Evolutionary conservation across 64 coral and sea anemone genomes (phyloP).

Genomic region (Anthopleura sola): DNA sequence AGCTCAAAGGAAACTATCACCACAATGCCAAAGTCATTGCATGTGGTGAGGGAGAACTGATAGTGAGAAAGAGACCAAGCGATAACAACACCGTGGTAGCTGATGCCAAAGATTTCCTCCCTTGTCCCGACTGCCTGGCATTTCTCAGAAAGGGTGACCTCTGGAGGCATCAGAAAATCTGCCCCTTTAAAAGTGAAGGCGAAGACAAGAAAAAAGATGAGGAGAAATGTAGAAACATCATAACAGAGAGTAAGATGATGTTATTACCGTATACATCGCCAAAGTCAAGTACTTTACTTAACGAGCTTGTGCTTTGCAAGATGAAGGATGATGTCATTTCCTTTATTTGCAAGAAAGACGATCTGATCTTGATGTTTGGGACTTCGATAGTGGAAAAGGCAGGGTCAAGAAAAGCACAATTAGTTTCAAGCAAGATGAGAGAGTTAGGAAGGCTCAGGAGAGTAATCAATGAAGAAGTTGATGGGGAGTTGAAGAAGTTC

Average conservation of each 20-base stretch:
- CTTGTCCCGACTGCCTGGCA: too few relatives aligned
- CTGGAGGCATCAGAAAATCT: too few relatives aligned
- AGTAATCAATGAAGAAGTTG: background rate
- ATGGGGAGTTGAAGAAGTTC: background rate
- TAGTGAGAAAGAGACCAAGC: too few relatives aligned
- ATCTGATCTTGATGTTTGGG: background rate
- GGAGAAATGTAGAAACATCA: background rate
- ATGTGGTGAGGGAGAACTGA: too few relatives aligned
- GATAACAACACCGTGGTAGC: too few relatives aligned
- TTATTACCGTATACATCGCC: background rate
- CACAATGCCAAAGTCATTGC: background rate
- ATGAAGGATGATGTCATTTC: conserved; percentile 3
- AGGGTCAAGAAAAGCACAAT: background rate
- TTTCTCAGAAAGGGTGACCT: too few relatives aligned
- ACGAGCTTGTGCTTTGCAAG: background rate
- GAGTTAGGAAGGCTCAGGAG: background rate
- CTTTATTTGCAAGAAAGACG: background rate
- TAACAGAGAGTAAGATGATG: background rate
- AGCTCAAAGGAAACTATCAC: background rate
- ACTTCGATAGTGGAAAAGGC: background rate
- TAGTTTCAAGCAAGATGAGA: background rate
- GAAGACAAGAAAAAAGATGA: background rate
- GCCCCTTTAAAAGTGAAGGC: too few relatives aligned
- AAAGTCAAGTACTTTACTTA: background rate
- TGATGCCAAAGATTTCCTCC: too few relatives aligned